A percentile compares a stretch with the other conserved stretches of the same genome.
phyloP scores from a whole-genome alignment of 2,888 invertebrate genomes.

The Laspeyria flexula region DNA sequence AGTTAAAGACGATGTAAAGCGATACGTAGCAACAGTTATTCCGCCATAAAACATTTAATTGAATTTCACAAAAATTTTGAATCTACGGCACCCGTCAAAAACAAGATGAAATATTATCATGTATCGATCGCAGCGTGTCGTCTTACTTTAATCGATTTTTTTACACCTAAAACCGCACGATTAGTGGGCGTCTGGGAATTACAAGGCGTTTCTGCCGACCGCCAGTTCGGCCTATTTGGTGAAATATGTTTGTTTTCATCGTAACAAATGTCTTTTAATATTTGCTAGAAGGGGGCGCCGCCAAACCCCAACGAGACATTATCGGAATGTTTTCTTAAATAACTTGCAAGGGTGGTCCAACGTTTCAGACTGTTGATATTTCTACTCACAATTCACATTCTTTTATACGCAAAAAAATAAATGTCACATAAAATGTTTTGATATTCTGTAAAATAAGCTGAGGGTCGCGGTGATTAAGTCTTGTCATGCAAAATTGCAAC shows the following conservation, averaged over 20 bases:
- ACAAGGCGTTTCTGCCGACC: constrained; percentile 81
- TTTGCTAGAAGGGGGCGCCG: constrained; percentile 61
- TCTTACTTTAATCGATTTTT: constrained; percentile 84
- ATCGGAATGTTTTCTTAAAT: constrained; percentile 73
- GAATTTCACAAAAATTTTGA: constrained; percentile 80
- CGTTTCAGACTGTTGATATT: constrained; percentile 52
- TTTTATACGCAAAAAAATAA: constrained; percentile 31
- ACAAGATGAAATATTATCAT: constrained; percentile 82
- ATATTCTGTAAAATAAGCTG: constrained; percentile 31
- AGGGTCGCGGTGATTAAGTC: constrained; percentile 55
- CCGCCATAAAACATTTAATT: constrained; percentile 78
- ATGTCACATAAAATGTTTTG: constrained; percentile 31
- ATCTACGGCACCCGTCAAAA: constrained; percentile 73
- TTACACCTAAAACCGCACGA: constrained; percentile 85
- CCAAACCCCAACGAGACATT: constrained; percentile 55
- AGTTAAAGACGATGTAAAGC: constrained; percentile 70
- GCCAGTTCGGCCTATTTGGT: constrained; percentile 70
- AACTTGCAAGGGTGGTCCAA: constrained; percentile 75
- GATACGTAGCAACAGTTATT: constrained; percentile 74
- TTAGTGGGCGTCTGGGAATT: constrained; percentile 78
- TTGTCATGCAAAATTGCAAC: constrained; percentile 69
- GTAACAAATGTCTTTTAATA: constrained; percentile 72
- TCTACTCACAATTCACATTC: constrained; percentile 28
- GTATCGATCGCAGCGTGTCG: constrained; percentile 85
- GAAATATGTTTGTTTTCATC: constrained; percentile 83